phyloP scores from a whole-genome alignment of 2,888 invertebrate species.

The Metallyticus violacea region DNA sequence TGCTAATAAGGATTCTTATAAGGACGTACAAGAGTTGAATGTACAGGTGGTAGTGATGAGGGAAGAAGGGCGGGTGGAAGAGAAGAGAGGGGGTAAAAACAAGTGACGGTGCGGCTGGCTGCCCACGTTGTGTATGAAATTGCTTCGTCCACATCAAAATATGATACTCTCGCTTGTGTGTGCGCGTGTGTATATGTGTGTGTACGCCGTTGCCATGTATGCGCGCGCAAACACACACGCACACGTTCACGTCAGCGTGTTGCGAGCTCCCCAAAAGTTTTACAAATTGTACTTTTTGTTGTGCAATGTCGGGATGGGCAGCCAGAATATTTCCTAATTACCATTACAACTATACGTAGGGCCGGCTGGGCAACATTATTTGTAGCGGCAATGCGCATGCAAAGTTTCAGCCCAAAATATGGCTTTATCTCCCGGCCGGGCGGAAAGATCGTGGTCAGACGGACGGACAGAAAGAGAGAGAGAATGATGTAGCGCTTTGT shows the following conservation, averaged over 20 bases:
- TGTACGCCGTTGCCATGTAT: not conserved
- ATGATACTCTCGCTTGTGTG: constrained; percentile 1
- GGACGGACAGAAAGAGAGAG: constrained; percentile 9
- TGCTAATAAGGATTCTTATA: constrained; percentile 10
- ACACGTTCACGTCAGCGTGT: not conserved
- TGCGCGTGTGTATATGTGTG: not conserved
- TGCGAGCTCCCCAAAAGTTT: constrained; percentile 10
- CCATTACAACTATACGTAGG: constrained; percentile 16
- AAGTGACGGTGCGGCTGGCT: not conserved
- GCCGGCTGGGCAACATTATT: constrained; percentile 6
- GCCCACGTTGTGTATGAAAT: not conserved
- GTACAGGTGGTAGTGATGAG: not conserved
- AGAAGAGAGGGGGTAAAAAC: not conserved
- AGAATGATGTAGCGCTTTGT: constrained; percentile 9
- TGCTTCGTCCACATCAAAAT: constrained; percentile 11
- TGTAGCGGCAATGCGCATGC: constrained; percentile 15
- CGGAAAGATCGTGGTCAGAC: constrained; percentile 13
- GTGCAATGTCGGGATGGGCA: constrained; percentile 9
- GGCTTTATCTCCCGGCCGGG: constrained; percentile 14
- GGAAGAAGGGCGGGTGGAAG: not conserved
- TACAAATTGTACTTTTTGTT: constrained; percentile 20
- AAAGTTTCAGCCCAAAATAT: constrained; percentile 17
- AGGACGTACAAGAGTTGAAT: not conserved
- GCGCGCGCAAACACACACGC: not conserved
- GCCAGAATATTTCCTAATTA: constrained; percentile 19